Evolutionary conservation across 2,113 vertebrate genomes (phyloP), one percentile per base, ranked within the genome.

Genomic region (Lipotes vexillifer): DNA sequence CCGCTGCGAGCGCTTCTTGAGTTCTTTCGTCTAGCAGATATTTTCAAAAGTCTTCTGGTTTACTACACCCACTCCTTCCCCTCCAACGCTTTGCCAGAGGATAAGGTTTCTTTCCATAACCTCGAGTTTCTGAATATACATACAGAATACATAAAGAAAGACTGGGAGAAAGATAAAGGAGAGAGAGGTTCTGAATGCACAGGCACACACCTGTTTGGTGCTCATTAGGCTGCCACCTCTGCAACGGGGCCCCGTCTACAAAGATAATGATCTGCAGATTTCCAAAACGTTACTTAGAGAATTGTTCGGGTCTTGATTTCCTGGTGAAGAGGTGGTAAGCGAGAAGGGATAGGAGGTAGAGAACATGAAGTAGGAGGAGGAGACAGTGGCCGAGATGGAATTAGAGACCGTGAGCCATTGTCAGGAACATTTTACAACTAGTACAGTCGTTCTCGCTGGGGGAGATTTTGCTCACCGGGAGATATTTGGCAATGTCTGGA

Each of bases 1-100:
- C 46, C 0, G 6, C 63, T 75, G 89, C 66, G 52, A 9, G 29
- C 2, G 49, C 38, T 14, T 52, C 71, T 46, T 2, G 3, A 20
- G 25, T 61, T 61, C 78, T 89, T 90, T 93, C 57, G 80, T 89
- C 57, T 90, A n/a, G 44, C 33, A 65, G 72, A 11, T 81, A 91
- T 94, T 96, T 97, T 89, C 9, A 88, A 69, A 86, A 69, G 71
- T 92, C 68, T 87, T 52, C 88, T 83, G 44, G 27, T 90, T 89
- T 36, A 72, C 49, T 75, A 21, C 66, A 29, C 46, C 41, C 31
- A 33, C 29, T 83, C 38, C 46, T 94, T 88, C 29, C 55, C 36
- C 31, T 90, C 71, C 52, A 63, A 95, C 9, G 15, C 52, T 87
- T 46, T 90, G 78, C 59, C 38, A 49, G 63, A 75, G 66, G 81